These are phyloP conservation scores for Asarcornis scutulata DNA, from an alignment of 2,113 vertebrate species.

Conservation along the genomic window DNA sequence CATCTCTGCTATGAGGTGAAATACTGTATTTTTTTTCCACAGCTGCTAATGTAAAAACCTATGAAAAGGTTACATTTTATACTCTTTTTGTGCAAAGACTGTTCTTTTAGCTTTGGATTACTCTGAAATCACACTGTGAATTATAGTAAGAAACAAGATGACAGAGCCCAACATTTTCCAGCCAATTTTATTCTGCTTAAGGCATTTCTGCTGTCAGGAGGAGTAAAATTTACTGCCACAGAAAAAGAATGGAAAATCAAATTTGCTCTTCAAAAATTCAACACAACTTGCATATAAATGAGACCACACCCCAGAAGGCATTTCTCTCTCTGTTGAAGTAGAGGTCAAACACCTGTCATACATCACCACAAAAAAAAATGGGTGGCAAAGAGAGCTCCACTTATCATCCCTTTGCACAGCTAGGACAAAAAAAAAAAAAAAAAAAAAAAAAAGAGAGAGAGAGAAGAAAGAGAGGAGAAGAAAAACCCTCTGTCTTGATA, in stretches of 20 bases:
- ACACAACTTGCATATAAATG: constrained; percentile 20
- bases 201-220: constrained; percentile 38
- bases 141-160: neutral
- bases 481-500: neutral
- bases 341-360: neutral
- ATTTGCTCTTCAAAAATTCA: constrained; percentile 28
- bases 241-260: constrained; percentile 43
- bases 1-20: neutral
- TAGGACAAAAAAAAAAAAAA: neutral
- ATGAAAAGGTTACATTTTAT: neutral
- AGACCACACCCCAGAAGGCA: neutral
- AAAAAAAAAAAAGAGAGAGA: neutral
- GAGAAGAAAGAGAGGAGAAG: neutral
- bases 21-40: neutral
- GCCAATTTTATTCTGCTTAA: constrained; percentile 7
- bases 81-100: neutral
- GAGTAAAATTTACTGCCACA: constrained; percentile 45
- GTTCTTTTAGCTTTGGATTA: neutral
- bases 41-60: neutral
- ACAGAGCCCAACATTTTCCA: neutral
- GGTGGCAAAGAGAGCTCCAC: neutral
- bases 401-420: constrained; percentile 36
- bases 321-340: constrained; percentile 18
- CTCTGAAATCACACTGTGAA: neutral
- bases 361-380: constrained; percentile 55